Evolutionary conservation across 2,797 vertebrate species (phyloP).

Genomic region (Staurois parvus): DNA sequence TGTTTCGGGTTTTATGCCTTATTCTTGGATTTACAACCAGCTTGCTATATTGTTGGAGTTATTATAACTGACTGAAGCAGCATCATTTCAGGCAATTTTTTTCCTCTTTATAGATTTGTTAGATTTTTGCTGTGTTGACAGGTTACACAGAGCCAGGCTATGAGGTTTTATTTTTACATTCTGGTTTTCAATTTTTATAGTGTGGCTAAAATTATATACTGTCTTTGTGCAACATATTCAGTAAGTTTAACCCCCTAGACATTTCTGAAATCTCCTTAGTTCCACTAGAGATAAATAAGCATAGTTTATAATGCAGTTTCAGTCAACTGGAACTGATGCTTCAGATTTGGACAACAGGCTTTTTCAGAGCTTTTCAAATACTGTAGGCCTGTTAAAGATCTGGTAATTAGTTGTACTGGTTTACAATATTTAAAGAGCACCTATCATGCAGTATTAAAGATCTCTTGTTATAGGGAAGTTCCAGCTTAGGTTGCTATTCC

Average conservation of each 20-base stretch:
- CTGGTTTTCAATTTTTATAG: conserved; percentile 14
- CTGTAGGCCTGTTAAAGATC: neutral
- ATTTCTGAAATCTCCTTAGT: neutral
- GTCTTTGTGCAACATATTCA: conserved; percentile 19
- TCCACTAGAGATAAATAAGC: neutral
- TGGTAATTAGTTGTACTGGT: neutral
- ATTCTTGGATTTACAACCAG: conserved; percentile 44
- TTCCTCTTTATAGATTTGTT: conserved; percentile 54
- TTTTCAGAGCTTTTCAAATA: neutral
- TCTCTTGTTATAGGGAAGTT: no score
- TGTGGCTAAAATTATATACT: conserved; percentile 10
- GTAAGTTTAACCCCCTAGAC: neutral
- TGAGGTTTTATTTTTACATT: conserved; percentile 34
- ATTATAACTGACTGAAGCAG: conserved; percentile 45
- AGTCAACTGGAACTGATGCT: neutral
- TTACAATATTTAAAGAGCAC: neutral
- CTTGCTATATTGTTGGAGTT: conserved; percentile 38
- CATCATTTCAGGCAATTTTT: conserved; percentile 38
- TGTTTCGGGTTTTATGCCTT: conserved; percentile 45
- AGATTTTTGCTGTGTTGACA: conserved; percentile 45
- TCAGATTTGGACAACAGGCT: neutral
- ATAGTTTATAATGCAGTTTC: neutral
- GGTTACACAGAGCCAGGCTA: conserved; percentile 42
- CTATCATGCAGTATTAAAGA: neutral
- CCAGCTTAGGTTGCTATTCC: no score